A percentile compares a stretch with the other conserved stretches of the same genome.
phyloP scores from a whole-genome alignment of 2,797 vertebrate genomes.

The Corythornis leucogaster region DNA sequence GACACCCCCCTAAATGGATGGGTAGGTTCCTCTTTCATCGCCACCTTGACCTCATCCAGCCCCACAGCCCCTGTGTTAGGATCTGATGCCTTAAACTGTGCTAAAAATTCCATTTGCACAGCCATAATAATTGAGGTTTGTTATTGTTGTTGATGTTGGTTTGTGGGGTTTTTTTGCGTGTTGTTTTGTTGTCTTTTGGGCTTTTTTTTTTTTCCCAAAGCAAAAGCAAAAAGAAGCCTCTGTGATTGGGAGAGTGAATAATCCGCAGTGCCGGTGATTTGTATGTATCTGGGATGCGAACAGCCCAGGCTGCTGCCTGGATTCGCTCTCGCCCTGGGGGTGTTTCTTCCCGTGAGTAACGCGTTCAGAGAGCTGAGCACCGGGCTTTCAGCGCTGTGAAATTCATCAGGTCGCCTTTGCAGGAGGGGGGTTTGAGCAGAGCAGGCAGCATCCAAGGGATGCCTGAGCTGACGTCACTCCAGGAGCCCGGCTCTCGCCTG shows the following conservation, averaged over 20 bases:
- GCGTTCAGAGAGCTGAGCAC: not conserved
- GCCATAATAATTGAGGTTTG: not conserved
- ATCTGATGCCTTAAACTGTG: not conserved
- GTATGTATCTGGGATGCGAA: conserved; percentile 45
- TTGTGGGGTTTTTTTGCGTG: too few relatives aligned
- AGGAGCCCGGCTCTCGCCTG: not conserved
- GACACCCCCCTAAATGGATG: not conserved
- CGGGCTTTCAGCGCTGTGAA: not conserved
- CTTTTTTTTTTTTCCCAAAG: fast-evolving
- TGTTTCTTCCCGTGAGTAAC: not conserved
- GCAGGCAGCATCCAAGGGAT: not conserved
- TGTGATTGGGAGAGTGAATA: not conserved
- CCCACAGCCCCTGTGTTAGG: not conserved
- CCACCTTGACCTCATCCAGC: not conserved
- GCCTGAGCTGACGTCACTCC: not conserved
- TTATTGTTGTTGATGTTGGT: too few relatives aligned
- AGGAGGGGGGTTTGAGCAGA: not conserved
- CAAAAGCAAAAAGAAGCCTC: too few relatives aligned
- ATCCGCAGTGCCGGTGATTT: not conserved
- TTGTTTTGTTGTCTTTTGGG: too few relatives aligned
- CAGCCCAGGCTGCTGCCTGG: conserved; percentile 22
- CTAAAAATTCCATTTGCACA: not conserved
- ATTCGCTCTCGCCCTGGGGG: not conserved
- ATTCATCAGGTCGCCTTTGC: not conserved
- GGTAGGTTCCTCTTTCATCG: not conserved